phyloP scores from a whole-genome alignment of 2,113 vertebrate species.

The Tauraco erythrolophus region DNA sequence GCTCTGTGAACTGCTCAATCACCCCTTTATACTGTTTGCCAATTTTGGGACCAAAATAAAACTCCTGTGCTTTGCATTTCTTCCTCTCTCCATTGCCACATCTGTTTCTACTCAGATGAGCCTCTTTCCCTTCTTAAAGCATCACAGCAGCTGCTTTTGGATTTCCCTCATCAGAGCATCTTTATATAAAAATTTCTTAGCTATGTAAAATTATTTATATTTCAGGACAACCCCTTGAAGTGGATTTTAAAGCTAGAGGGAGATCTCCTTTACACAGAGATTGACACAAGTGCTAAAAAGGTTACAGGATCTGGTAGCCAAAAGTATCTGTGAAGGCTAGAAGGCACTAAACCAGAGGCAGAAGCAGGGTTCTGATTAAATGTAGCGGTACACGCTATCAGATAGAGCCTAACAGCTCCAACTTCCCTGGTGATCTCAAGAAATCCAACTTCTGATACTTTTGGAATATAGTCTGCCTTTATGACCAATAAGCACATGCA shows the following conservation, averaged over 20 bases:
- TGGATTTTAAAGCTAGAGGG: constrained; percentile 20
- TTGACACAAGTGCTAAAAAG: background rate
- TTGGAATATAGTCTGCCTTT: background rate
- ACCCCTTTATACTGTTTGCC: background rate
- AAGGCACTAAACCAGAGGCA: background rate
- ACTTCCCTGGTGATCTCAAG: background rate
- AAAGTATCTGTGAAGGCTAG: background rate
- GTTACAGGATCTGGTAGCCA: background rate
- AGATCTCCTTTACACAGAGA: background rate
- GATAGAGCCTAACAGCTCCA: background rate
- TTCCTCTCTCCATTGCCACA: background rate
- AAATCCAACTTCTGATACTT: background rate
- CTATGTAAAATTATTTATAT: constrained; percentile 51
- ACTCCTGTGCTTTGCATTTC: constrained; percentile 40
- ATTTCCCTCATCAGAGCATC: constrained; percentile 61
- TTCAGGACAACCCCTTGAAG: constrained; percentile 47
- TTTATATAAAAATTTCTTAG: constrained; percentile 45
- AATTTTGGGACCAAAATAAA: constrained; percentile 50
- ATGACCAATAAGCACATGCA: background rate
- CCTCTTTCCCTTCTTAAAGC: background rate
- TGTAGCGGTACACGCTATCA: background rate
- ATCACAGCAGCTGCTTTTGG: constrained; percentile 46
- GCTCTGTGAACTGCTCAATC: background rate
- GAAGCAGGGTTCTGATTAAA: background rate
- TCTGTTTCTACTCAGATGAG: constrained; percentile 42